Evolutionary conservation across 2,113 vertebrate species (phyloP), one percentile per base, ranked within the genome.

Genomic region (Takifugu flavidus): DNA sequence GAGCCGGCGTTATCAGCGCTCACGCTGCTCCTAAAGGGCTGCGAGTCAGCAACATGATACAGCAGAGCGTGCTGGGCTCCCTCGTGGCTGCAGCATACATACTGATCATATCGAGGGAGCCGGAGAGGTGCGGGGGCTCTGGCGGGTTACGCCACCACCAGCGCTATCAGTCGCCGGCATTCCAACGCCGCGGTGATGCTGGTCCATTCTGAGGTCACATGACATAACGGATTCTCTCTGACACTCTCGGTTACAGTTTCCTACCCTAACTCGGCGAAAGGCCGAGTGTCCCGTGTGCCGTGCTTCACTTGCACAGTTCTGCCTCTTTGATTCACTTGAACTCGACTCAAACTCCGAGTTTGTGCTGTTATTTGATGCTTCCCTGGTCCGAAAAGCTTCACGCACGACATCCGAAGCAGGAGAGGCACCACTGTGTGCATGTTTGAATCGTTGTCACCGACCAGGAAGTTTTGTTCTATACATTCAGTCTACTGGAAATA

Each of bases 111-210:
- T 84, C 76, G 54, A 29, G 51, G 28, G 63, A 29, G 67, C 25
- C 26, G 52, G 57, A 39, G 65, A 42, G 54, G 64, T 49, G 62
- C 44, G 66, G 67, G 65, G 82, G 79, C 62, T 65, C 70, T 60
- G 62, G 65, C 13, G 47, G 45, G 70, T 63, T 82, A 83, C 78
- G 73, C 87, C 84, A 89, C 72, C 78, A 62, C 63, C 54, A 51
- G 75, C 52, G 58, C 70, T 72, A 86, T 89, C 85, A 85, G 75
- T 89, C 82, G 82, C 67, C n/a, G 66, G 72, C 79, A 87, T 87
- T 84, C 84, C 79, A 79, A 56, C 73, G 72, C 80, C 71, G 39
- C 68, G 1, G 12, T 77, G 77, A 77, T 78, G 85, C 79, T 82
- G 83, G 78, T 72, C 75, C 79, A 78, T 80, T 79, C 81, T 82